Percentiles rank a stretch among this genome's conserved stretches.
Evolutionary conservation across 2,888 invertebrate species (phyloP).

Genomic region (Polydrusus tereticollis): DNA sequence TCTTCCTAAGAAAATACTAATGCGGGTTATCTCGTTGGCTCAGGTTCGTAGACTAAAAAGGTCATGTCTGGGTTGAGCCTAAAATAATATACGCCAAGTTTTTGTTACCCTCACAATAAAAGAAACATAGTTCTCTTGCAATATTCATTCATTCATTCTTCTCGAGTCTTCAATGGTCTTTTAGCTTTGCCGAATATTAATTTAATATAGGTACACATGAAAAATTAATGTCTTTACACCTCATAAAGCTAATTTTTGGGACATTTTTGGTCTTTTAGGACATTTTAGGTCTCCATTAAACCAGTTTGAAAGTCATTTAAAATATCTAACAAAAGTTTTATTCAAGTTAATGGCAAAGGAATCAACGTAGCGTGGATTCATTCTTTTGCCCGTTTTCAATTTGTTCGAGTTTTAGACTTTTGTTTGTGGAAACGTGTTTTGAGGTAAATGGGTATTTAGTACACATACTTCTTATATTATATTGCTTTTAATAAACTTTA

Average conservation of each 20-base stretch:
- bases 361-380: conserved; percentile 34
- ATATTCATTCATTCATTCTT: background rate
- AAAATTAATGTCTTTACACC: conserved; percentile 46
- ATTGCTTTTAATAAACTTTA: background rate
- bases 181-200: conserved; percentile 1
- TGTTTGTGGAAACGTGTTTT: conserved; percentile 25
- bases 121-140: background rate
- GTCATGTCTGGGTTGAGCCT: no score
- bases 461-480: conserved; percentile 1
- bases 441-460: conserved; percentile 1
- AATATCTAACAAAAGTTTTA: conserved; percentile 26
- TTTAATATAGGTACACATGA: conserved; percentile 11
- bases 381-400: conserved; percentile 37
- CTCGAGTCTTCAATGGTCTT: background rate
- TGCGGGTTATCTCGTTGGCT: no score
- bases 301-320: conserved; percentile 39
- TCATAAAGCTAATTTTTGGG: conserved; percentile 46
- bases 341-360: conserved; percentile 24
- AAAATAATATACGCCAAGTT: background rate
- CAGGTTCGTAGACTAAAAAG: no score
- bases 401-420: conserved; percentile 35
- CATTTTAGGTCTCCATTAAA: conserved; percentile 41
- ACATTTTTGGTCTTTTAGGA: conserved; percentile 40
- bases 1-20: no score
- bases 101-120: background rate